These are phyloP conservation scores for Seriola quinqueradiata DNA, from an alignment of 2,113 vertebrate species.

Conservation along the genomic window DNA sequence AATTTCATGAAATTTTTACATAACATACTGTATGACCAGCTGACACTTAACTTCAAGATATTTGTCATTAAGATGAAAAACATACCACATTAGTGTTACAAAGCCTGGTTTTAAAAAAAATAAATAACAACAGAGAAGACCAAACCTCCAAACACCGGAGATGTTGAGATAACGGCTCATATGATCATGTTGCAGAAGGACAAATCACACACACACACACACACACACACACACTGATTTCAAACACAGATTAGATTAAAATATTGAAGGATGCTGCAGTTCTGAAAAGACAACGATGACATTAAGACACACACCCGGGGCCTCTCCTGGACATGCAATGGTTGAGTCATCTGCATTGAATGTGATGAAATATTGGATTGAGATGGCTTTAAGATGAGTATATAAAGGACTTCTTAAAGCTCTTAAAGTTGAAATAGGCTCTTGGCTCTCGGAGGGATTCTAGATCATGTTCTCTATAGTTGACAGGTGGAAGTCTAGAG, in stretches of 20 bases:
- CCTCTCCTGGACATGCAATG: not conserved
- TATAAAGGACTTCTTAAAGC: slow-evolving; percentile 23
- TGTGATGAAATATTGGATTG: slow-evolving; percentile 6
- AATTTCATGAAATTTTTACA: too few relatives aligned
- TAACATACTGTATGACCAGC: too few relatives aligned
- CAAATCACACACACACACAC: too few relatives aligned
- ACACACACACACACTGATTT: not conserved
- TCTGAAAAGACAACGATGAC: slow-evolving; percentile 1
- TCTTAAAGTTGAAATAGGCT: slow-evolving; percentile 23
- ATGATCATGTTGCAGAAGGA: too few relatives aligned
- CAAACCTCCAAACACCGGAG: not conserved
- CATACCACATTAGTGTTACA: too few relatives aligned
- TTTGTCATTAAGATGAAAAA: not conserved
- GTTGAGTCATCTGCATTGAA: slow-evolving; percentile 26
- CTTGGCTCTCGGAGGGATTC: not conserved
- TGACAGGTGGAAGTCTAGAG: slow-evolving; percentile 49
- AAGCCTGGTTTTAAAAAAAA: not conserved
- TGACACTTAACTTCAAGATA: too few relatives aligned
- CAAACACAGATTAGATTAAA: not conserved
- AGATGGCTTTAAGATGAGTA: slow-evolving; percentile 4
- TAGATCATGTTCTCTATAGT: slow-evolving; percentile 6
- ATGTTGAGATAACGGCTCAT: not conserved
- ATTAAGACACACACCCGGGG: slow-evolving; percentile 7
- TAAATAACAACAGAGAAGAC: not conserved
- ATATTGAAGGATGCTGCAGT: not conserved